These are phyloP conservation scores for Pogonomyrmex californicus DNA, from an alignment of 1,140 invertebrate species.

Conservation along the genomic window DNA sequence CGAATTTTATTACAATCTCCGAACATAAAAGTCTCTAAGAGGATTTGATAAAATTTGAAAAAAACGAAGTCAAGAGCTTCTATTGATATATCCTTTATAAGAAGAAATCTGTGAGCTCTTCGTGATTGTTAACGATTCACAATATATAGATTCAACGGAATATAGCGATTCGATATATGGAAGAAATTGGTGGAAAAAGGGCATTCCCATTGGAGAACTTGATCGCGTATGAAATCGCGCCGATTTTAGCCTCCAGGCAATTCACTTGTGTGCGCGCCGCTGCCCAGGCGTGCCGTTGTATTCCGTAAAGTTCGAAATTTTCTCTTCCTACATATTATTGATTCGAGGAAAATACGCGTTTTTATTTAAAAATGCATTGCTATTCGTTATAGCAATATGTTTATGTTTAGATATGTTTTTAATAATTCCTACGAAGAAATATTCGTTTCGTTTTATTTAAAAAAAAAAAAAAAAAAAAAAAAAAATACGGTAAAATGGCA, in stretches of 20 bases:
- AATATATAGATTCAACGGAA: not conserved
- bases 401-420: slow-evolving; percentile 11
- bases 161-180: slow-evolving; percentile 9
- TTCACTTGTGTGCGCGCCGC: slow-evolving; percentile 25
- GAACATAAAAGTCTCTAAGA: not conserved
- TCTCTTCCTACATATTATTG: slow-evolving; percentile 13
- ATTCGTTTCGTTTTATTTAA: not conserved
- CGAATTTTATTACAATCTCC: slow-evolving; percentile 9
- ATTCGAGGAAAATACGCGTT: not conserved
- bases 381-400: not conserved
- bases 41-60: not conserved
- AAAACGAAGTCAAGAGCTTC: not conserved
- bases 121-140: slow-evolving; percentile 7
- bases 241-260: slow-evolving; percentile 49
- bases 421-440: not conserved
- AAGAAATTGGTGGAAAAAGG: slow-evolving; percentile 37
- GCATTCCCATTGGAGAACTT: slow-evolving; percentile 31
- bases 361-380: slow-evolving; percentile 30
- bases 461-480: not conserved
- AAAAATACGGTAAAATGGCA: not conserved
- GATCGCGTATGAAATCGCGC: slow-evolving; percentile 48
- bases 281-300: slow-evolving; percentile 27
- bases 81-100: not conserved
- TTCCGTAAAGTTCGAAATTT: slow-evolving; percentile 53
- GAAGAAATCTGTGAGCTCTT: not conserved